Evolutionary conservation across 2,113 vertebrate species (phyloP).

Genomic region (Syngnathus scovelli): DNA sequence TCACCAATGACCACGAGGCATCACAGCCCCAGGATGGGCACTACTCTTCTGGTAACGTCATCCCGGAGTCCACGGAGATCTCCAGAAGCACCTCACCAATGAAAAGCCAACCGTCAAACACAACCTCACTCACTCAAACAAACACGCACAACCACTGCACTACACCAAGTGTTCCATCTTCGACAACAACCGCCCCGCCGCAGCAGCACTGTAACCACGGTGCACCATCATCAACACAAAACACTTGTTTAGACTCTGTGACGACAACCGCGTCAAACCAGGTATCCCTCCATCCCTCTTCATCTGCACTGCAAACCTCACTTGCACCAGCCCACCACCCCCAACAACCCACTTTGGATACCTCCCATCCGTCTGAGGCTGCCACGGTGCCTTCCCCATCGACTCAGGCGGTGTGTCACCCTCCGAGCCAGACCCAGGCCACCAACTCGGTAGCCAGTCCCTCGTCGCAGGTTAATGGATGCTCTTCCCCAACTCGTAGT

Average conservation of each 20-base stretch:
- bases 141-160: constrained; percentile 32
- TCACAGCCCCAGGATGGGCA: constrained; percentile 38
- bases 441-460: constrained; percentile 1
- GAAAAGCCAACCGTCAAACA: constrained; percentile 28
- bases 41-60: constrained; percentile 5
- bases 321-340: constrained; percentile 17
- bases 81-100: constrained; percentile 26
- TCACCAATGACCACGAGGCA: constrained; percentile 51
- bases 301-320: constrained; percentile 4
- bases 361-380: constrained; percentile 26
- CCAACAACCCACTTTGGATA: constrained; percentile 7
- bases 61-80: constrained; percentile 23
- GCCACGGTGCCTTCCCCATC: constrained; percentile 12
- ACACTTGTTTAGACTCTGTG: constrained; percentile 15
- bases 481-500: constrained; percentile 20
- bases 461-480: constrained; percentile 35
- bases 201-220: constrained; percentile 37
- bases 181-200: not conserved
- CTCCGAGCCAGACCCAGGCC: constrained; percentile 28
- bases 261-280: constrained; percentile 21
- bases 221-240: constrained; percentile 7
- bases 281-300: constrained; percentile 28
- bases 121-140: constrained; percentile 17
- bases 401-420: constrained; percentile 28
- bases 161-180: constrained; percentile 17